Conservation (phyloP, 2,888 invertebrate genomes). For the Electrophaes corylata region DNA sequence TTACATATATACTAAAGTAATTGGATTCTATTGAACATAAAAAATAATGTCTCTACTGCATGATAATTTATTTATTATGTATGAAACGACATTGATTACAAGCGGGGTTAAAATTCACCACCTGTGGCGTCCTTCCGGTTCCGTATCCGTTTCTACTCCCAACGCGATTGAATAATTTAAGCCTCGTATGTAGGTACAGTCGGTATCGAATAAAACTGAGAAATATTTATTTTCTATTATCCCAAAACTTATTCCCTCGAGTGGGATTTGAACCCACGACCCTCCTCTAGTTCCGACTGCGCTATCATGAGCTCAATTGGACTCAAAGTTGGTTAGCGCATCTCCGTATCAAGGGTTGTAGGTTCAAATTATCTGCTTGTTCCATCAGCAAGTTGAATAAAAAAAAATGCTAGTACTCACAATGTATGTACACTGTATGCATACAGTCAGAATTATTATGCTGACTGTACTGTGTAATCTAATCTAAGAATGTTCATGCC, state of each 20-base stretch:
- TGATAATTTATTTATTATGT: not conserved
- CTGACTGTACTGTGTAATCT: not conserved
- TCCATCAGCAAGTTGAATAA: no score
- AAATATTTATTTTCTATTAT: no score
- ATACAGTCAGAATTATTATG: not conserved
- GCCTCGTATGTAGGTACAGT: constrained; percentile 3
- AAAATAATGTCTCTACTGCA: not conserved
- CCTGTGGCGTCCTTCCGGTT: constrained; percentile 10
- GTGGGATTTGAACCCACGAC: no score
- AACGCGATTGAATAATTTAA: constrained; percentile 35
- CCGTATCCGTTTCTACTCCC: constrained; percentile 18
- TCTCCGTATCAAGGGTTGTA: no score
- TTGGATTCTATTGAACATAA: not conserved
- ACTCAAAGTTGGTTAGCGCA: no score
- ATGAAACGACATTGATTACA: not conserved
- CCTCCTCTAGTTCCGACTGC: no score
- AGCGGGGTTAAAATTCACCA: constrained; percentile 24
- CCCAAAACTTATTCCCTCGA: no score
- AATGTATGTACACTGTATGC: no score
- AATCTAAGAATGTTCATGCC: not conserved
- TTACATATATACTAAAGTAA: no score
- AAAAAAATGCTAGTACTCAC: no score
- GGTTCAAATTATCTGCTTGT: no score
- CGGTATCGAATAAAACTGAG: not conserved
- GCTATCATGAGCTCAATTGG: no score